phyloP scores from a whole-genome alignment of 1,140 invertebrate species.

The Musca vetustissima region DNA sequence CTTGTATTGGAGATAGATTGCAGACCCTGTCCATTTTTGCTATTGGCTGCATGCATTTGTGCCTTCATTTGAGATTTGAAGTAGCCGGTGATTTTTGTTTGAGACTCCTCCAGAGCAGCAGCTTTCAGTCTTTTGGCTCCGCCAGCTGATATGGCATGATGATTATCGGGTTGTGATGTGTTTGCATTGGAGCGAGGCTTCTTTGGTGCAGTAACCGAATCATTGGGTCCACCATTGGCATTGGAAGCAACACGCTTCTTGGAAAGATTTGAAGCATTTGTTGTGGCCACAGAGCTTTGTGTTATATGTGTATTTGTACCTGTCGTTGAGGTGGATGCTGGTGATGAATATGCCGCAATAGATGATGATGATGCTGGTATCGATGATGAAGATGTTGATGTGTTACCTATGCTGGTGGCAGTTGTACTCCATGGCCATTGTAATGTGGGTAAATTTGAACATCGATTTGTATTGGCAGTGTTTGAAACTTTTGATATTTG shows the following conservation, averaged over 20 bases:
- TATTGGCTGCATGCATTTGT: constrained; percentile 32
- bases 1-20: constrained; percentile 30
- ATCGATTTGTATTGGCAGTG: constrained; percentile 28
- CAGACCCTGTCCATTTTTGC: background rate
- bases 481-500: constrained; percentile 20
- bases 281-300: background rate
- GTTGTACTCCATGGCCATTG: constrained; percentile 25
- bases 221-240: background rate
- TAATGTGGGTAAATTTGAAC: constrained; percentile 25
- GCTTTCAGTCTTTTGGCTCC: constrained; percentile 53
- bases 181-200: background rate
- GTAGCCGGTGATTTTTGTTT: constrained; percentile 75
- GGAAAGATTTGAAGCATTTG: constrained; percentile 36
- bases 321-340: background rate
- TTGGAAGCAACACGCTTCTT: constrained; percentile 5
- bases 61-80: constrained; percentile 79
- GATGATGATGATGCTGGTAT: background rate
- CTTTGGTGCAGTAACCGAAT: background rate
- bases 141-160: background rate
- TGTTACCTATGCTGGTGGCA: too few species aligned
- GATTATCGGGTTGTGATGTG: background rate
- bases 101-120: constrained; percentile 50
- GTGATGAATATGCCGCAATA: background rate
- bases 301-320: background rate
- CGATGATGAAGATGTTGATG: constrained; percentile 1